Evolutionary conservation across 1,140 invertebrate genomes (phyloP), one percentile per base, ranked within the genome.

Genomic region (Mamestra configurata): DNA sequence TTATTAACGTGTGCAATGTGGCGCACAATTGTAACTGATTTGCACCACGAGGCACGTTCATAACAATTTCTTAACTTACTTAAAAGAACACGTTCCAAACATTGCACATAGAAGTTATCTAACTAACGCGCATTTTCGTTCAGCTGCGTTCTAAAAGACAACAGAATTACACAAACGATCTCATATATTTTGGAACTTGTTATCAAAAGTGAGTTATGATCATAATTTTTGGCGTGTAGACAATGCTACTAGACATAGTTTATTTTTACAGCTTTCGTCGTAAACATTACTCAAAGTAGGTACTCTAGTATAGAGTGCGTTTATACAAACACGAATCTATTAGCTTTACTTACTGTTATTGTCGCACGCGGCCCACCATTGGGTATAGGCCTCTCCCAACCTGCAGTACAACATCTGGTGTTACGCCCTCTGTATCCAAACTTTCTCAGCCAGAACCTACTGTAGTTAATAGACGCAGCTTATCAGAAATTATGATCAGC

Each of bases 1-100:
- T n/a, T n/a, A 13, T 37, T 5, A 13, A n/a, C 57, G 27, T 61
- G 15, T 40, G 24, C 35, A 22, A n/a, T n/a, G 37, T 66, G 35
- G 13, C 61, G 37, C 61, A 43, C 18, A 66, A 66, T n/a, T 66
- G 20, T 43, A 43, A 66, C 43, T 66, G 0, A 66, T 66, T 66
- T 66, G n/a, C 37, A 43, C 18, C 20, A 15, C 37, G 37, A 0
- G 11, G 4, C 18, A 43, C 57, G 20, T 43, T 18, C 20, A 66
- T 13, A 66, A 66, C 61, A 66, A 66, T 66, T 35, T 40, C 35
- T 61, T 18, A 35, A 43, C 18, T 22, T 20, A 66, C 61, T 66
- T 22, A 24, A 20, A 66, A 20, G 37, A 66, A 20, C 61, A 66
- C 37, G 61, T 66, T 43, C 20, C 37, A 22, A 43, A 22, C 37